Conservation (phyloP, 1,140 invertebrate species). For the Piezodorus guildinii region DNA sequence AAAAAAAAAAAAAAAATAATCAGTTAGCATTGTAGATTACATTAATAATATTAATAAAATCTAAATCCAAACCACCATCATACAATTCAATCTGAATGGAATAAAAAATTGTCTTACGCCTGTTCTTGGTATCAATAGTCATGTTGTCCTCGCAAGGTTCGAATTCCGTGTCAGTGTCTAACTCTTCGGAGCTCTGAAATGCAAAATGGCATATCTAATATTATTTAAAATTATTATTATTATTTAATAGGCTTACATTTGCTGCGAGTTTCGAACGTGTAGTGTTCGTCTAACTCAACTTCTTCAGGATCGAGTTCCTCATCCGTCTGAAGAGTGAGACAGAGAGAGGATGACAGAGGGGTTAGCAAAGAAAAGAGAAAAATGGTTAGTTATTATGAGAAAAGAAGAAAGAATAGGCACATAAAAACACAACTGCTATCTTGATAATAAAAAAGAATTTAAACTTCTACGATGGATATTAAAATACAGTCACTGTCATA, state of each 20-base stretch:
- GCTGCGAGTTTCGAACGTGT: conserved; percentile 68
- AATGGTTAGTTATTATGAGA: background rate
- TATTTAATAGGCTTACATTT: conserved; percentile 52
- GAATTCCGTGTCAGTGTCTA: conserved; percentile 52
- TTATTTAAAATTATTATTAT: conserved; percentile 22
- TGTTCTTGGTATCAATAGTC: conserved; percentile 47
- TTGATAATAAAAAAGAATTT: no score
- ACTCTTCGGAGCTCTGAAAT: conserved; percentile 46
- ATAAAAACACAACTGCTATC: no score
- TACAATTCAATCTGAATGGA: background rate
- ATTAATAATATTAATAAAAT: no score
- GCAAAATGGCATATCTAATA: conserved; percentile 24
- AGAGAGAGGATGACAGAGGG: no score
- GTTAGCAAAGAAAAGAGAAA: conserved; percentile 7
- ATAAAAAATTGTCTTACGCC: conserved; percentile 39
- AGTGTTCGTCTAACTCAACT: conserved; percentile 71
- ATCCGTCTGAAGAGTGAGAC: conserved; percentile 56
- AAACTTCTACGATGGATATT: no score
- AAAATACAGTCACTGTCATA: no score
- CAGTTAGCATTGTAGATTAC: conserved; percentile 10
- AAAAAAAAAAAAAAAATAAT: no score
- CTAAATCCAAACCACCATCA: no score
- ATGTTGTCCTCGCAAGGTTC: conserved; percentile 47
- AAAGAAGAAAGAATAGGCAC: background rate
- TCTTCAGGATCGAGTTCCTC: conserved; percentile 80